Conservation (phyloP, 92 coral and sea anemone species). For the Bergia puertoricense region DNA sequence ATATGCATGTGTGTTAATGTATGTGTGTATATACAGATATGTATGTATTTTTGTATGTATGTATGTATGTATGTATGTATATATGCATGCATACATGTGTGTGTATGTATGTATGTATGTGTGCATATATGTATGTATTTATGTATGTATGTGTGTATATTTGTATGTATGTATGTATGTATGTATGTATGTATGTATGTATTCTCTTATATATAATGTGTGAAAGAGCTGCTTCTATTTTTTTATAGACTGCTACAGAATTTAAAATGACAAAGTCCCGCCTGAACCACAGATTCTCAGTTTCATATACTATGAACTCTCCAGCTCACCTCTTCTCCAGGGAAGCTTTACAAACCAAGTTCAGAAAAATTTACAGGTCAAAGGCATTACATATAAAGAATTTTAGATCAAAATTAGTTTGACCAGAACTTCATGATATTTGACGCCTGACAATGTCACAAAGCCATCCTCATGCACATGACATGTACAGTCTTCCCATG, state of each 20-base stretch:
- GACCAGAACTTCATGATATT: background rate
- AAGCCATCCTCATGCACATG: background rate
- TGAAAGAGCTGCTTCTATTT: no score
- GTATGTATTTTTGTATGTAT: background rate
- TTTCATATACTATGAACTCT: no score
- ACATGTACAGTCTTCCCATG: background rate
- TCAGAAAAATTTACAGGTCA: background rate
- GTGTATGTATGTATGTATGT: background rate
- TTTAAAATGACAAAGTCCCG: background rate
- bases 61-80: background rate
- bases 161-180: background rate
- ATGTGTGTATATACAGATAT: background rate
- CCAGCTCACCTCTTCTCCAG: background rate
- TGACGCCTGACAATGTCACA: slow-evolving; percentile 11
- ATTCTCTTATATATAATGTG: no score
- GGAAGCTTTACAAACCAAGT: background rate
- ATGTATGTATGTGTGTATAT: no score
- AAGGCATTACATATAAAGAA: background rate
- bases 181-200: background rate
- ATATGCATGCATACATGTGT: background rate
- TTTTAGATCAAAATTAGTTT: background rate
- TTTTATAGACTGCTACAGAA: no score
- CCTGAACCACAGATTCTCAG: background rate
- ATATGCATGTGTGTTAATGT: background rate
- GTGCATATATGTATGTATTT: no score